Evolutionary conservation across 2,113 vertebrate genomes (phyloP).

Genomic region (Halcyon senegalensis): DNA sequence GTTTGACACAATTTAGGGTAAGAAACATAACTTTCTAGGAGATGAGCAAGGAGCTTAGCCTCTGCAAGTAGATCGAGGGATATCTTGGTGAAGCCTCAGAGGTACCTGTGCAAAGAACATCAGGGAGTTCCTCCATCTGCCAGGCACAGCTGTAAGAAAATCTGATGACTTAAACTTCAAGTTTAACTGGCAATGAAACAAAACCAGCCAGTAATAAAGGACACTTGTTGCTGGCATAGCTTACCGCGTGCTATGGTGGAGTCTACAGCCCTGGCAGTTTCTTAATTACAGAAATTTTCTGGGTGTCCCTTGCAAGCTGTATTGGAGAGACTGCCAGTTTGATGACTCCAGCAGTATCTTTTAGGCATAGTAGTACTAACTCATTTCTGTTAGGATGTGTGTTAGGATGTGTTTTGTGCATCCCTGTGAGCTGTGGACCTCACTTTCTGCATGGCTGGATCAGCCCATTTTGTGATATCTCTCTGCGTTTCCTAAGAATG

Average conservation of each 20-base stretch:
- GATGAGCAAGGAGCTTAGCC: not conserved
- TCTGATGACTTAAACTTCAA: not conserved
- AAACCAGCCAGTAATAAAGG: not conserved
- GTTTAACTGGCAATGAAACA: not conserved
- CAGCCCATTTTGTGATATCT: not conserved
- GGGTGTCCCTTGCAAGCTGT: not conserved
- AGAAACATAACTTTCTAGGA: not conserved
- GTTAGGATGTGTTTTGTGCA: not conserved
- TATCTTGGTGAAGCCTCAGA: not conserved
- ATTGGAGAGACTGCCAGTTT: not conserved
- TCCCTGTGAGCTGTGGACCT: not conserved
- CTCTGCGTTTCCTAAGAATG: not conserved
- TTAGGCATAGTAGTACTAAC: not conserved
- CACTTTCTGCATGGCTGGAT: not conserved
- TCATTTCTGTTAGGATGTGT: not conserved
- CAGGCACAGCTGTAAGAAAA: not conserved
- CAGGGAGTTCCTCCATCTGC: not conserved
- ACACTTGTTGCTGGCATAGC: not conserved
- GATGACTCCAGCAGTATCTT: not conserved
- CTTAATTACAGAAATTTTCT: not conserved
- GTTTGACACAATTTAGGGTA: not conserved
- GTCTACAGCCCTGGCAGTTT: not conserved
- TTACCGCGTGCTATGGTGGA: not conserved
- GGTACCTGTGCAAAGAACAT: not conserved
- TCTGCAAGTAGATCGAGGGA: not conserved